phyloP scores from a whole-genome alignment of 2,888 invertebrate genomes.

The Cinara cedri region DNA sequence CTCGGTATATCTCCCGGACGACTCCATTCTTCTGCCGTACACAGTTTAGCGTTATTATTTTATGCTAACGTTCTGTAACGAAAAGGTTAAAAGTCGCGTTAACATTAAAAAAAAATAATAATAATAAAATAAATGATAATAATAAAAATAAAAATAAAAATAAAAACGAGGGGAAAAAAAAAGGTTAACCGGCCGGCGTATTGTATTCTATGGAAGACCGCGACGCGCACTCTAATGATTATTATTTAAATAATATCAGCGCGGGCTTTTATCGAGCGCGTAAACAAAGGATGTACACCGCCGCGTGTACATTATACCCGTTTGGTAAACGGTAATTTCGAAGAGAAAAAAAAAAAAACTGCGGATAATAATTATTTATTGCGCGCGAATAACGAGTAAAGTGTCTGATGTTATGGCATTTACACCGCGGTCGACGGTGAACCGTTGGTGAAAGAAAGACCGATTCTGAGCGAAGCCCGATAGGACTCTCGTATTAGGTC shows the following conservation, averaged over 20 bases:
- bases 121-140: too few species aligned
- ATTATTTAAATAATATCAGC: conserved; percentile 17
- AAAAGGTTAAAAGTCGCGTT: conserved; percentile 1
- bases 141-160: too few species aligned
- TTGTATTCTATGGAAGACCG: not conserved
- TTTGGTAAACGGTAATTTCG: not conserved
- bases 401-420: too few species aligned
- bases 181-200: not conserved
- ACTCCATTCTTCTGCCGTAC: not conserved
- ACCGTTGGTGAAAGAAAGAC: too few species aligned
- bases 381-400: too few species aligned
- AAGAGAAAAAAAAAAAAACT: too few species aligned
- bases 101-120: too few species aligned
- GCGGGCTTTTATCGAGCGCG: not conserved
- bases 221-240: not conserved
- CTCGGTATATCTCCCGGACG: not conserved
- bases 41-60: not conserved
- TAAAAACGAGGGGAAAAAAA: not conserved
- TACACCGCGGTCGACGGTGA: too few species aligned
- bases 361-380: too few species aligned
- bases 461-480: too few species aligned
- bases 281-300: not conserved
- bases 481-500: too few species aligned
- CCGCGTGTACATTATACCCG: too few species aligned
- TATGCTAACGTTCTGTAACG: not conserved